Evolutionary conservation across 1,140 invertebrate genomes (phyloP).

Genomic region (Zaprionus davidi): DNA sequence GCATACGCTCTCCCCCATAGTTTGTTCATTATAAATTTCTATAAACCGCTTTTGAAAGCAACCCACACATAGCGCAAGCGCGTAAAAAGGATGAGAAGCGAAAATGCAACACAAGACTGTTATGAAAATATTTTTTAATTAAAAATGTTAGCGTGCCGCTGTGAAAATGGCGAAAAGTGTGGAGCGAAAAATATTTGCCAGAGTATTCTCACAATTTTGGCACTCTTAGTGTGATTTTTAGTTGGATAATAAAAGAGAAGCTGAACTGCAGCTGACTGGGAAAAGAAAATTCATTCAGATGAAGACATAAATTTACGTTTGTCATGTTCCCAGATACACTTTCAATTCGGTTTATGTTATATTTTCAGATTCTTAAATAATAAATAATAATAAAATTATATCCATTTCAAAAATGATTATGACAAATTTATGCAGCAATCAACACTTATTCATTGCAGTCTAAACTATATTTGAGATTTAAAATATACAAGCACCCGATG

Average conservation of each 20-base stretch:
- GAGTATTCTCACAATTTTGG: not conserved
- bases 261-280: not conserved
- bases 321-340: not conserved
- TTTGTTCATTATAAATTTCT: constrained; percentile 14
- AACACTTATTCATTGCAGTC: too few relatives aligned
- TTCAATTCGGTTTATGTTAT: too few relatives aligned
- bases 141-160: constrained; percentile 33
- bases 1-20: constrained; percentile 5
- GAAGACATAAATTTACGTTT: not conserved
- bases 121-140: constrained; percentile 49
- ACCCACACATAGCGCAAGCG: constrained; percentile 7
- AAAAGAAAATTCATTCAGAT: not conserved
- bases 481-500: not conserved
- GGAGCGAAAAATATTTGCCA: constrained; percentile 7
- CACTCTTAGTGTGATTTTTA: constrained; percentile 3
- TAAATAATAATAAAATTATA: too few relatives aligned
- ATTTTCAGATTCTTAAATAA: too few relatives aligned
- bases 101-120: constrained; percentile 33
- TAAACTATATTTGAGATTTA: too few relatives aligned
- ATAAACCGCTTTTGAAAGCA: constrained; percentile 25
- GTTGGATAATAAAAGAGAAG: not conserved
- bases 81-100: not conserved
- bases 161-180: constrained; percentile 11
- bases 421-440: too few relatives aligned
- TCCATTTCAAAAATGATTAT: too few relatives aligned